Base-by-base conservation (phyloP, 2,797 vertebrate species). In the Leuciscus waleckii region DNA sequence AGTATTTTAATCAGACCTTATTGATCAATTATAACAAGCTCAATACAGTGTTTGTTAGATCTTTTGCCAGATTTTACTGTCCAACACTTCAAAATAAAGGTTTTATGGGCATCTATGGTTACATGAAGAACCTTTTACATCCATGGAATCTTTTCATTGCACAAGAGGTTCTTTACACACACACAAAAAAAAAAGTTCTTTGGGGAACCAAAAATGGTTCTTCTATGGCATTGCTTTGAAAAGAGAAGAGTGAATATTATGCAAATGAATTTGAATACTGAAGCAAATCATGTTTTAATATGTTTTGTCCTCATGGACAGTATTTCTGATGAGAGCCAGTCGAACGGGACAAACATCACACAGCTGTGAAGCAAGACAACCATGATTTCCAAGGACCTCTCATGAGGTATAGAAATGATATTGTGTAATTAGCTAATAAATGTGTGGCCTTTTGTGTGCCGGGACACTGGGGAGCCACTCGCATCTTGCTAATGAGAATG, bases 391-490 rank as follows among this genome's bases (percentile, higher is more conserved):
- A 78, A 74, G 9, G 43, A 68, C 63, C 76, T 68, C 76, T 84
- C 69, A 58, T 51, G 51, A 77, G 71, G n/a, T 43, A 75, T 41
- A 70, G 61, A 61, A 81, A 76, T 81, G 1, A 77, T 75, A 29
- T 14, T 80, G 69, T 69, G 39, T 76, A 80, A 79, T 79, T 76
- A 84, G 78, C 23, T 76, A 58, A 84, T 46, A 73, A 75, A 84
- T 56, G 43, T 7, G 37, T 69, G 37, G 41, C 46, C 63, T 77
- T 77, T 51, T 58, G 35, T 54, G 35, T 70, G 67, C 19, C 9
- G 26, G 49, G 39, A 77, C 37, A 5, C 63, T 56, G 46, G 74
- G 63, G 82, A 77, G 43, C 73, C 46, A 63, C 71, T 67, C 82
- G 29, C 75, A 41, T 67, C 74, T 58, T 32, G 49, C 65, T 78